Base-by-base conservation (phyloP, 2,888 invertebrate species). In the Ctenicera cuprea region DNA sequence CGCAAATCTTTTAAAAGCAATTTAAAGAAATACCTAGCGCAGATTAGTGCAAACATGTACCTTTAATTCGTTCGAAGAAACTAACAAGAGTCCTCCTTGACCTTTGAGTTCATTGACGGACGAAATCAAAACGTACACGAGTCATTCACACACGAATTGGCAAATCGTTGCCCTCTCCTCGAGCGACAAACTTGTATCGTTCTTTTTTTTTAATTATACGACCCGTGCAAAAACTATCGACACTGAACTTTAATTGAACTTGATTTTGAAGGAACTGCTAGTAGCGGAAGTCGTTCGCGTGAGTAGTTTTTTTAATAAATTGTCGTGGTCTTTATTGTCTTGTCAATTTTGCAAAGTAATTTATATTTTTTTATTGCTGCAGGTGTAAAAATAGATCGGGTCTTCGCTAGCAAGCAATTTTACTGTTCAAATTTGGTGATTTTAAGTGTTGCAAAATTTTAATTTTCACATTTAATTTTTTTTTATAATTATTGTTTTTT, bases 141-240 rank as follows among this genome's bases (percentile, higher is more conserved):
- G 54, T 54, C 54, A 33, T 54, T 54, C 54, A 54, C 54, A 54
- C 54, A 54, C 30, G 48, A 48, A 54, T 54, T 30, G 54, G 30
- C 30, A 54, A 33, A 22, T 50, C 54, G 14, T 33, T 30, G 30
- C 54, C 54, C 26, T 54, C 50, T 54, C 54, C 14, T 5, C 30
- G 14, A 12, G n/a, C 18, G 0, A 2, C 12, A 11, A 22, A 12
- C 11, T 43, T 43, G 4, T 45, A 45, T 9, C 8, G 18, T 50
- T 50, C 12, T 50, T 14, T 54, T 54, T 30, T 54, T 54, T 54
- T 30, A 54, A 54, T 54, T 14, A 14, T 45, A 45, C 45, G 43
- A 16, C 43, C 16, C 7, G 43, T 14, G 3, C 14, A 43, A 43
- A 43, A 43, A 43, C 33, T n/a, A 14, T 5, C 45, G 45, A 45